A percentile compares a stretch with the other conserved stretches of the same genome.
phyloP scores from a whole-genome alignment of 2,113 vertebrate species.

The Peucedramus taeniatus region DNA sequence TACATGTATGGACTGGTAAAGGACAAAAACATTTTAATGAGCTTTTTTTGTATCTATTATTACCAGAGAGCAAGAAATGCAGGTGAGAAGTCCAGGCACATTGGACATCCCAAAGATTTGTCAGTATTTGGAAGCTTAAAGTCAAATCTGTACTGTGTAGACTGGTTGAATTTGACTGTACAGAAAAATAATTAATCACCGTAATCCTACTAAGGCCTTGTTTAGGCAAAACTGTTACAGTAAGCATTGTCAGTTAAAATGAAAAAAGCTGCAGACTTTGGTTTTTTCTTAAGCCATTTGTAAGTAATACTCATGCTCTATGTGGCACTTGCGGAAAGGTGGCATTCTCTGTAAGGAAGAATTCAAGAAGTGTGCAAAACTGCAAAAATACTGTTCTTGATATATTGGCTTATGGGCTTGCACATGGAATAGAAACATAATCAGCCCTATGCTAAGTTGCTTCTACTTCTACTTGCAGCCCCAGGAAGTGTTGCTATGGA shows the following conservation, averaged over 20 bases:
- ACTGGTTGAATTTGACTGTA: neutral
- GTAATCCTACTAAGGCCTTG: neutral
- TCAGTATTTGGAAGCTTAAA: neutral
- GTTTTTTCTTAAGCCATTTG: neutral
- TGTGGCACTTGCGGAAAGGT: neutral
- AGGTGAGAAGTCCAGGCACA: neutral
- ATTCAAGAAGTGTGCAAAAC: neutral
- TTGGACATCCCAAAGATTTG: neutral
- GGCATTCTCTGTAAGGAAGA: neutral
- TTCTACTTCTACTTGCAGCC: neutral
- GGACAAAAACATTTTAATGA: neutral
- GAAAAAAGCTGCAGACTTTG: neutral
- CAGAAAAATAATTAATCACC: neutral
- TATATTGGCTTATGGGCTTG: neutral
- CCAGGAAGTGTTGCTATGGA: conserved; percentile 76
- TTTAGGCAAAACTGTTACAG: neutral
- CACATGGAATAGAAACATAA: neutral
- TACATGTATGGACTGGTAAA: fast-evolving
- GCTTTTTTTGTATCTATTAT: fast-evolving
- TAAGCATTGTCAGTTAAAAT: neutral
- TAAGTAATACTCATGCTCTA: neutral
- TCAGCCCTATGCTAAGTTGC: neutral
- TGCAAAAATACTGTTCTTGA: neutral
- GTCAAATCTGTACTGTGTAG: neutral
- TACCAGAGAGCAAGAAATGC: neutral